Evolutionary conservation across 2,888 invertebrate species (phyloP), one percentile per base, ranked within the genome.

Genomic region (Standfussiana lucernea): DNA sequence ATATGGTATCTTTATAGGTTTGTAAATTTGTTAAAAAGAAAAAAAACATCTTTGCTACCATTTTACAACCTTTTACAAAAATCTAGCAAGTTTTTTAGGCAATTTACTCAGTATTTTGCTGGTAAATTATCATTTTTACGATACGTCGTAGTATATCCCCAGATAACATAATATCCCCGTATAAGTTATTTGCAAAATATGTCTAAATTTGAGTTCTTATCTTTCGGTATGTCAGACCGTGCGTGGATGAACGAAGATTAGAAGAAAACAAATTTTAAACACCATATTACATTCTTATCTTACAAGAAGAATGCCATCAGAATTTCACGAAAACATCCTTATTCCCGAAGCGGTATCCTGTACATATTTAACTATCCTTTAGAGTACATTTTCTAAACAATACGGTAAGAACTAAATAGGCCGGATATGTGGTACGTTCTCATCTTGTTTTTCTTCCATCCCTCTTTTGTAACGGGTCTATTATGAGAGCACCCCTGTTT

Each of bases 401-500:
- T 73, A 77, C 76, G 62, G 24, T 42, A 77, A 77, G 77, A 86
- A 79, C 75, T 74, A 84, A 76, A 82, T 80, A 84, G 82, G 81
- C 82, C 84, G 84, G 86, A 79, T 83, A 59, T 72, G 66, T 81
- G 83, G 79, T 87, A 86, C 83, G 84, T 84, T 84, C 85, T 86
- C 87, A 88, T 92, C 86, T 84, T 89, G 86, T 91, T 89, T 92
- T 89, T 90, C 88, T 90, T 92, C 88, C 86, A 87, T 89, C 80
- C 87, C 86, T 73, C 90, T 87, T 89, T 92, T 92, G 89, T 91
- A 82, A 88, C 87, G 83, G 87, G 90, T 91, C 89, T 91, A 90
- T 92, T 92, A 92, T 92, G 88, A 90, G 90, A 84, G 89, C 86
- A 87, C 87, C 90, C 89, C 86, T 91, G 92, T 92, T 92, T 91